These are phyloP conservation scores for Drosophila erecta DNA, from an alignment of 1,140 invertebrate species.

Conservation along the genomic window DNA sequence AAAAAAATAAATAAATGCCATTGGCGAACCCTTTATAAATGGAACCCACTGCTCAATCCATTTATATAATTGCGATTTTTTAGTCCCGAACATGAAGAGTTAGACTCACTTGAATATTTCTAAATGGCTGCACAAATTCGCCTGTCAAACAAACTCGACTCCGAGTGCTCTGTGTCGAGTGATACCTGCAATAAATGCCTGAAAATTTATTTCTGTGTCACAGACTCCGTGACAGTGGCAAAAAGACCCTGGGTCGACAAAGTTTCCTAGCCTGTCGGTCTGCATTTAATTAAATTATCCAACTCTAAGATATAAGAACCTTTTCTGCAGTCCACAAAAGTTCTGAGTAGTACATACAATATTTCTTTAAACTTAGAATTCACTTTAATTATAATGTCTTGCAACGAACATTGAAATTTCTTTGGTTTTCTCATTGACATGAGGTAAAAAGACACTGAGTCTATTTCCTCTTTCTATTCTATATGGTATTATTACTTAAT, in stretches of 20 bases:
- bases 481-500: neutral
- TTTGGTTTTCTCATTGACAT: no score
- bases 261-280: neutral
- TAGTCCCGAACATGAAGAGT: constrained; percentile 48
- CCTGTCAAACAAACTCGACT: constrained; percentile 55
- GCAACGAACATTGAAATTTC: no score
- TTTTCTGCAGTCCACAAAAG: neutral
- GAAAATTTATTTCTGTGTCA: constrained; percentile 71
- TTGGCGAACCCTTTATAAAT: neutral
- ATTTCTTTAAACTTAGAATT: no score
- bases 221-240: constrained; percentile 22
- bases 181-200: constrained; percentile 65
- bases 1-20: neutral
- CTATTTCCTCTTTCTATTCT: neutral
- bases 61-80: constrained; percentile 78
- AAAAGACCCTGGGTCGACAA: constrained; percentile 8
- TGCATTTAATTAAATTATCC: constrained; percentile 4
- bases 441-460: neutral
- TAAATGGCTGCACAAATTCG: constrained; percentile 74
- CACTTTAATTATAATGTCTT: no score
- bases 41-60: constrained; percentile 44
- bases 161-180: constrained; percentile 28
- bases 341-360: no score
- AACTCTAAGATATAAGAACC: neutral
- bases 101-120: constrained; percentile 73